Percentiles rank a stretch among this genome's conserved stretches.
Evolutionary conservation across 1,140 invertebrate species (phyloP).

Genomic region (Aphelenchoides fujianensis): DNA sequence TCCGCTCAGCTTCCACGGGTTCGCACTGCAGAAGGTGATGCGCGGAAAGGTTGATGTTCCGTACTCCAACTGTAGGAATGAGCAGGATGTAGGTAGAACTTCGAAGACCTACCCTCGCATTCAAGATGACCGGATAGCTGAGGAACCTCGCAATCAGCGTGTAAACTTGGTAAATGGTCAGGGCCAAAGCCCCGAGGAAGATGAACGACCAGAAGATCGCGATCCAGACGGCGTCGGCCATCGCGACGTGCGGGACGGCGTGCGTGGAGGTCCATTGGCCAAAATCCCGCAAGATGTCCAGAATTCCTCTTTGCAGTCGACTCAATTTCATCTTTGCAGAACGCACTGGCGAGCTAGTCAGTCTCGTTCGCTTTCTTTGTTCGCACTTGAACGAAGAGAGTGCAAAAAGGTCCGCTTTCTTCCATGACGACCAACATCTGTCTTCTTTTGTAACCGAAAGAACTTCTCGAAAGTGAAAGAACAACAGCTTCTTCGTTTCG

Average conservation of each 20-base stretch:
- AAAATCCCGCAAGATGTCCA: slow-evolving; percentile 18
- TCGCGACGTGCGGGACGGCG: slow-evolving; percentile 12
- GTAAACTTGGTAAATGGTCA: slow-evolving; percentile 13
- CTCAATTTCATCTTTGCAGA: neutral
- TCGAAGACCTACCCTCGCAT: neutral
- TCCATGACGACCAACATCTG: no score
- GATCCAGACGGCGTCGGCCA: slow-evolving; percentile 8
- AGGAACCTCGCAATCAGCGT: slow-evolving; percentile 3
- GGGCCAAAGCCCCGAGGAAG: neutral
- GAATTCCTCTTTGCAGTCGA: neutral
- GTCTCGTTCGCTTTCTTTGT: no score
- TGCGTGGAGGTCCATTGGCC: slow-evolving; percentile 20
- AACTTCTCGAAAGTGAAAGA: no score
- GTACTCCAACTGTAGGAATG: neutral
- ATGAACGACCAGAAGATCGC: slow-evolving; percentile 6
- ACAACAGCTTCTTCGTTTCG: no score
- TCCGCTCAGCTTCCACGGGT: slow-evolving; percentile 14
- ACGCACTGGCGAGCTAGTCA: no score
- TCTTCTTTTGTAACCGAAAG: no score
- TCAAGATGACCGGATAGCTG: slow-evolving; percentile 7
- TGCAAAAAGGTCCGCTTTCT: no score
- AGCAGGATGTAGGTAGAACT: neutral
- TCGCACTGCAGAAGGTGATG: slow-evolving; percentile 11
- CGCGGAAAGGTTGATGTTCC: neutral
- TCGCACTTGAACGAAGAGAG: no score